A percentile compares a stretch with the other conserved stretches of the same genome.
Evolutionary conservation across 2,113 vertebrate genomes (phyloP).

Genomic region (Erpornis zantholeuca): DNA sequence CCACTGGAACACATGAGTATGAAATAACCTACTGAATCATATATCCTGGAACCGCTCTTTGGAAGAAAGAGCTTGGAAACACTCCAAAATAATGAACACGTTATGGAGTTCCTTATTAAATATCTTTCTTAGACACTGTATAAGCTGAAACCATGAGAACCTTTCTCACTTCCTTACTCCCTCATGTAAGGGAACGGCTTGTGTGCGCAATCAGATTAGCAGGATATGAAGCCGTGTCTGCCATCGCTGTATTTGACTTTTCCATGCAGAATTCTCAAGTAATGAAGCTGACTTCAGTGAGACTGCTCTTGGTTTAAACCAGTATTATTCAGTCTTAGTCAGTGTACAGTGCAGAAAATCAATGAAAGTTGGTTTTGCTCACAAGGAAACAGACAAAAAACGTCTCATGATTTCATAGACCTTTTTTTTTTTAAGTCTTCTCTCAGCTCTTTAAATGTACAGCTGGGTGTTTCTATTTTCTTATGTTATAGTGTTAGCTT

Average conservation of each 20-base stretch:
- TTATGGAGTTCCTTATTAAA: neutral
- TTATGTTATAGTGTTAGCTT: neutral
- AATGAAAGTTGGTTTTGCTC: neutral
- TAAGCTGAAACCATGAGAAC: slow-evolving; percentile 1
- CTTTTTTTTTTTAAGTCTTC: neutral
- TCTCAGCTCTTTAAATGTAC: neutral
- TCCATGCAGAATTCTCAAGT: neutral
- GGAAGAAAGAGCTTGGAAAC: neutral
- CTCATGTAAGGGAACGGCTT: neutral
- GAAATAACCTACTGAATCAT: neutral
- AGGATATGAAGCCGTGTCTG: neutral
- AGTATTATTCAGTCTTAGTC: neutral
- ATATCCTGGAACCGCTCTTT: neutral
- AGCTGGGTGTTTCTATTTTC: neutral
- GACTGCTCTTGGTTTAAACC: neutral
- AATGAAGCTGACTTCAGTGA: neutral
- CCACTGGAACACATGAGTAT: neutral
- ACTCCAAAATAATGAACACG: slow-evolving; percentile 15
- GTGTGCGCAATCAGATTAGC: neutral
- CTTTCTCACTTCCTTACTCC: neutral
- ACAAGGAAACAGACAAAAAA: neutral
- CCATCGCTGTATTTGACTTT: neutral
- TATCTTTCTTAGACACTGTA: neutral
- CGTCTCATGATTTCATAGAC: neutral
- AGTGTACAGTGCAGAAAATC: neutral